Evolutionary conservation across 2,888 invertebrate genomes (phyloP), one percentile per base, ranked within the genome.

Genomic region (Siphonodentalium dalli): DNA sequence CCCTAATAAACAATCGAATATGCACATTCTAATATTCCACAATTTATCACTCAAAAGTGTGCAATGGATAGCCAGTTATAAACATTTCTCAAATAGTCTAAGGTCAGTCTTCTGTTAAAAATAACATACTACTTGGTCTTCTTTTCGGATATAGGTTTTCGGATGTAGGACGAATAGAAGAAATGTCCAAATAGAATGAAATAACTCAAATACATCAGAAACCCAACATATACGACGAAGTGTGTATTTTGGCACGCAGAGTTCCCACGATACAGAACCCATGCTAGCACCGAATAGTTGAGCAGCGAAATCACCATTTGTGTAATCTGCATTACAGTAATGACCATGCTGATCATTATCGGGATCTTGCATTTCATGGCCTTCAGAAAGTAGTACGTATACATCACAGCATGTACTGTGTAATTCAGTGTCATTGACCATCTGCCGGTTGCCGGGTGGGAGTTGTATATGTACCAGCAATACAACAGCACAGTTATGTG

Each of bases 231-330:
- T 37, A 82, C 63, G 65, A 82, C 83, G n/a, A n/a, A n/a, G n/a
- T n/a, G n/a, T n/a, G n/a, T n/a, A n/a, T n/a, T n/a, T n/a, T n/a
- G n/a, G n/a, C n/a, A n/a, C n/a, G n/a, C n/a, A n/a, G n/a, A n/a
- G n/a, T n/a, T n/a, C n/a, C n/a, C n/a, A n/a, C n/a, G n/a, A n/a
- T n/a, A n/a, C n/a, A n/a, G n/a, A n/a, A 42, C 72, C 74, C n/a
- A n/a, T n/a, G n/a, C n/a, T 59, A 66, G 69, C n/a, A n/a, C n/a
- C 55, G 92, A 84, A 83, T 95, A 95, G 76, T 96, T 90, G 41
- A 87, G 87, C 83, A 92, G 91, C n/a, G 96, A 97, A 62, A 94
- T 87, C 43, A 95, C 86, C 96, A 98, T 97, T 85, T 97, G 97
- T 21, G 89, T 84, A 49, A 97, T 86, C 81, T 98, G 97, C 43